Evolutionary conservation across 2,113 vertebrate genomes (phyloP).

Genomic region (Loxodonta africana): DNA sequence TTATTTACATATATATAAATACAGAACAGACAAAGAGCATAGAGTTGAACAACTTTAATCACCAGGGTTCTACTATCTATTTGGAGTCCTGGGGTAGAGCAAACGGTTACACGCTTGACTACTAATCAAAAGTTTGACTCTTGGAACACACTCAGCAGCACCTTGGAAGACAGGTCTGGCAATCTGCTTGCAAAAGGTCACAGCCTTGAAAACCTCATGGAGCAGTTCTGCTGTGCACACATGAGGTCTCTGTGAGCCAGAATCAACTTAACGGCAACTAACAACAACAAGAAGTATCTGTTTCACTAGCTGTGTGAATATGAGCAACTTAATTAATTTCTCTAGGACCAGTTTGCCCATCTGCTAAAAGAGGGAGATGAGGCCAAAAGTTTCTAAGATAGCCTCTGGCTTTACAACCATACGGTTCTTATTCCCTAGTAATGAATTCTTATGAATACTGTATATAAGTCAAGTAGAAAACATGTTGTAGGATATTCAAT

Average conservation of each 20-base stretch:
- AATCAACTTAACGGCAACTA: neutral
- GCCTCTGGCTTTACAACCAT: neutral
- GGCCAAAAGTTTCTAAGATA: neutral
- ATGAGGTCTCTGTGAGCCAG: neutral
- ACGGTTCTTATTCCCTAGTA: neutral
- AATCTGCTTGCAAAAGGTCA: too few species aligned
- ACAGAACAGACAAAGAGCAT: neutral
- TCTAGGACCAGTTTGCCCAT: neutral
- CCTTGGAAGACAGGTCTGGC: too few species aligned
- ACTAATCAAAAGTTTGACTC: too few species aligned
- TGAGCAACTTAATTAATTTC: neutral
- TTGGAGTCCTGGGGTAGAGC: neutral
- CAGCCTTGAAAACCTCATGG: too few species aligned
- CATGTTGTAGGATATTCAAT: neutral
- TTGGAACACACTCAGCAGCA: too few species aligned
- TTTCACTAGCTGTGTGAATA: neutral
- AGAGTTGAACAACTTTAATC: neutral
- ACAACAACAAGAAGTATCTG: neutral
- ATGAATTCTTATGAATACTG: neutral
- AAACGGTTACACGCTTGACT: too few species aligned
- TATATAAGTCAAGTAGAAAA: slow-evolving; percentile 23
- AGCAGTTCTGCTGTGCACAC: neutral
- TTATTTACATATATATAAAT: neutral
- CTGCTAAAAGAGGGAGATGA: neutral
- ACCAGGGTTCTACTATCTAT: neutral